Evolutionary conservation across 2,113 vertebrate genomes (phyloP).

Genomic region (Smithornis capensis): DNA sequence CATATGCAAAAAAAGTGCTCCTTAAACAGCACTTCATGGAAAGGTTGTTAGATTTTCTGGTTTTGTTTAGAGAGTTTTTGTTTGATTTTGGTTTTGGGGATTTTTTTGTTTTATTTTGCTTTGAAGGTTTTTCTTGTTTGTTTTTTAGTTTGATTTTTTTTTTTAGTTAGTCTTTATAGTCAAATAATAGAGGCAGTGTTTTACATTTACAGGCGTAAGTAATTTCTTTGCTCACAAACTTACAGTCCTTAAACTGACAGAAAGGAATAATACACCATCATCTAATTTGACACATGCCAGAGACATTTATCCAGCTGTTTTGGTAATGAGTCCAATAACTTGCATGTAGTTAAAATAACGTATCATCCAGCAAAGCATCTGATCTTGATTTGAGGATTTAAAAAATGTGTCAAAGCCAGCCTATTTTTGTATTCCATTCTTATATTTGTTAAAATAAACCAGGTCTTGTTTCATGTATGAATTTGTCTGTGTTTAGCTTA

Average conservation of each 20-base stretch:
- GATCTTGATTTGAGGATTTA: neutral
- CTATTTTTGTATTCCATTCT: neutral
- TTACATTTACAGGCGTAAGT: neutral
- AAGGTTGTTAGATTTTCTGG: neutral
- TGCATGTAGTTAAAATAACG: neutral
- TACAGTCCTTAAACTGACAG: neutral
- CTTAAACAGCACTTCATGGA: neutral
- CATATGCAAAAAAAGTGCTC: neutral
- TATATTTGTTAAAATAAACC: neutral
- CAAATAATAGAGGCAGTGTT: neutral
- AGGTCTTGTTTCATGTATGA: neutral
- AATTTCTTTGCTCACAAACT: neutral
- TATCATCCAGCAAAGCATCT: slow-evolving; percentile 1
- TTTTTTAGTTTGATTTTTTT: neutral
- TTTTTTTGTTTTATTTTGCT: neutral
- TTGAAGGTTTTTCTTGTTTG: no score
- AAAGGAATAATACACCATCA: neutral
- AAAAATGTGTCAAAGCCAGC: neutral
- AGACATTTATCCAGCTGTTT: slow-evolving; percentile 38
- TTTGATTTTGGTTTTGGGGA: neutral
- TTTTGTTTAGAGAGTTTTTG: neutral
- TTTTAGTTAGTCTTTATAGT: neutral
- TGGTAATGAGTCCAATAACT: neutral
- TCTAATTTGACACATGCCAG: neutral
- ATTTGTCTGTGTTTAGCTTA: neutral